Base-by-base conservation (phyloP, 2,113 vertebrate species). In the Corydoras sp. region DNA sequence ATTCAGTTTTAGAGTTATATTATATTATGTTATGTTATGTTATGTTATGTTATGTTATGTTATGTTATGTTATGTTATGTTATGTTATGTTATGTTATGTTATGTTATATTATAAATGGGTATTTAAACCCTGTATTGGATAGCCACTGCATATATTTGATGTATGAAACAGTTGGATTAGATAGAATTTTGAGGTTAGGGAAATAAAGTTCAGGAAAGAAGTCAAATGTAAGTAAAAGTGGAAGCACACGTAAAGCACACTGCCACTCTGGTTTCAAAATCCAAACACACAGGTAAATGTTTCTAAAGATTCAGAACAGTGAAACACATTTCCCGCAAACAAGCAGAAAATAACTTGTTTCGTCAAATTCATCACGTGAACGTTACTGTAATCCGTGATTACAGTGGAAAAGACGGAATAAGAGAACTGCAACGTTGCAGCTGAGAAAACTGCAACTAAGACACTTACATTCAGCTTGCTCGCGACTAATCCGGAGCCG, bases 391-490 rank as follows among this genome's bases (percentile, higher is more conserved):
- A 43, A 43, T 43, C 35, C 35, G 35, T 43, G 35, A 43, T 43
- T 29, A 48, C 60, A 5, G 3, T 59, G 65, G 61, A 67, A 9
- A 32, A 43, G 51, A 65, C 35, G 9, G 11, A 76, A 31, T n/a
- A 73, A 66, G 30, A 60, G 51, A 62, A 32, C 12, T 58, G 61
- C 65, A 79, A 29, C 35, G 18, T 74, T 74, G 80, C 76, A 83
- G 81, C 29, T 58, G 79, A 71, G 73, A 59, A 55, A 55, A 30
- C 11, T 30, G 61, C 65, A 79, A 29, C 35, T 11, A 75, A 62
- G 78, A 76, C 77, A 86, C 86, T 90, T 74, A 86, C 83, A 66
- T 85, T 73, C 65, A 85, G 53, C 58, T 50, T 65, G 79, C 79
- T 67, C 5, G 85, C 73, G 10, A 85, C 9, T 64, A 76, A 84